phyloP scores from a whole-genome alignment of 2,113 vertebrate genomes.

The Serranochromis macrocephalus region DNA sequence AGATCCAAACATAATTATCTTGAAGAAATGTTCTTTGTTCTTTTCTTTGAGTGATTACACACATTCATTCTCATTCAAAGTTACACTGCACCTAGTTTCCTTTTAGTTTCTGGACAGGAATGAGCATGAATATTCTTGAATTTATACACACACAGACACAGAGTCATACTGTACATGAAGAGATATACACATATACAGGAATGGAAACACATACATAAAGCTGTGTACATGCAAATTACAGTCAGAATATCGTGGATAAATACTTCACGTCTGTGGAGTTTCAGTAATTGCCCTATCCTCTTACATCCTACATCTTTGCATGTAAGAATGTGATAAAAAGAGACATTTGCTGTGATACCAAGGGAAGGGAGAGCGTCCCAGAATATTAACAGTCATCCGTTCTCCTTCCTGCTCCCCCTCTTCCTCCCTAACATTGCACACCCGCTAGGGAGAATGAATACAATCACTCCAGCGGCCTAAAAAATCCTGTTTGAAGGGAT shows the following conservation, averaged over 20 bases:
- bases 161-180: not conserved
- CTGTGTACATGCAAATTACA: not conserved
- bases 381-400: not conserved
- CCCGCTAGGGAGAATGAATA: slow-evolving; percentile 10
- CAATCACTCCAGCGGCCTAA: slow-evolving; percentile 13
- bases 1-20: not conserved
- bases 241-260: not conserved
- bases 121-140: not conserved
- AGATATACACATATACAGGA: not conserved
- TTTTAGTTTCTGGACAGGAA: not conserved
- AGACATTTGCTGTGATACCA: not conserved
- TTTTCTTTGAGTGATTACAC: not conserved
- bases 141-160: not conserved
- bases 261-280: not conserved
- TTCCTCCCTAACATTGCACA: not conserved
- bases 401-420: not conserved
- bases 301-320: not conserved
- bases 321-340: not conserved
- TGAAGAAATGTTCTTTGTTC: not conserved
- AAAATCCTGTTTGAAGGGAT: slow-evolving; percentile 44
- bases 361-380: not conserved
- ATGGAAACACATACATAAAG: not conserved
- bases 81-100: not conserved
- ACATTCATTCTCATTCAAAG: not conserved
- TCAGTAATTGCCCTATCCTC: not conserved